These are phyloP conservation scores for Venustoraphidia nigricollis DNA, from an alignment of 2,888 invertebrate species.

Conservation along the genomic window DNA sequence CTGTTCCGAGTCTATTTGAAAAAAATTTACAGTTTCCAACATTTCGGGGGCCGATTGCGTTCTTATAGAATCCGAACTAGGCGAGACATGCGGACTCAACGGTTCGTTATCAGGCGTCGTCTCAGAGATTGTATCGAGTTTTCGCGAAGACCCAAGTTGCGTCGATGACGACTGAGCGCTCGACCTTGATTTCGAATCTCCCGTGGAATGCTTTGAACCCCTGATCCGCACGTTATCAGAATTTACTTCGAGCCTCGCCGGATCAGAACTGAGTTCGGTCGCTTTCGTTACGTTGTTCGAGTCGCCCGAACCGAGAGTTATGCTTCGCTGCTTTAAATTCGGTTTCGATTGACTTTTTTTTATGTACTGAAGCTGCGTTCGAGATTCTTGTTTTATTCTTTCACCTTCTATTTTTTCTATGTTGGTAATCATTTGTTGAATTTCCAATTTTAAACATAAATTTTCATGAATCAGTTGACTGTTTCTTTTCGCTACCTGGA, in stretches of 20 bases:
- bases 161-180: constrained; percentile 7
- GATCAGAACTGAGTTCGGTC: not conserved
- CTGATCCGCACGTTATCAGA: no score
- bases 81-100: not conserved
- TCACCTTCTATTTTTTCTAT: constrained; percentile 18
- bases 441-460: constrained; percentile 23
- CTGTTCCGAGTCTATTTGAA: no score
- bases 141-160: not conserved
- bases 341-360: constrained; percentile 7
- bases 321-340: constrained; percentile 2
- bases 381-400: constrained; percentile 19
- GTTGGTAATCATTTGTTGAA: constrained; percentile 20
- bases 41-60: constrained; percentile 16
- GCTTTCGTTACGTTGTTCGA: constrained; percentile 12
- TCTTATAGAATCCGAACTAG: constrained; percentile 10
- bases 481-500: constrained; percentile 26
- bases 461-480: constrained; percentile 27
- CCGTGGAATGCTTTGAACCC: no score
- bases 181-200: no score
- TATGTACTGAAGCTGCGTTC: constrained; percentile 18
- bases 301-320: constrained; percentile 5
- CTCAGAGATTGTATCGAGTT: constrained; percentile 2
- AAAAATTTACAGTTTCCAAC: constrained; percentile 9
- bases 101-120: not conserved
- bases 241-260: no score